Base-by-base conservation (phyloP, 1,140 invertebrate species). In the Drosophila biarmipes region DNA sequence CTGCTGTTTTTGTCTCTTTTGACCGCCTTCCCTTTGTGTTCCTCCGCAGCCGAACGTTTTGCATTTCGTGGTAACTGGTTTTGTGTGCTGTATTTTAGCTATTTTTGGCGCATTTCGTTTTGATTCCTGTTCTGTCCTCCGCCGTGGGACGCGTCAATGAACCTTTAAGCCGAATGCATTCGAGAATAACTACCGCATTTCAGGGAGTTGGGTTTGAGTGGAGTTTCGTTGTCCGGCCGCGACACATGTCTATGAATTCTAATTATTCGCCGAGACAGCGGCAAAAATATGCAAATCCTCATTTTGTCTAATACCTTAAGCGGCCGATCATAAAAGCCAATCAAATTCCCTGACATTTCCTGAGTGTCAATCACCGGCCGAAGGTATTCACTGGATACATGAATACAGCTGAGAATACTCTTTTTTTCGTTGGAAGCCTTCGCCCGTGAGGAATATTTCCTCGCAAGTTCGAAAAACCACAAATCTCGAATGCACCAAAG, bases 41-140 rank as follows among this genome's bases (percentile, higher is more conserved):
- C 6, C 46, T 4, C 51, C n/a, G 17, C 12, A 31, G 24, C 15
- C 15, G 19, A 21, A 17, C 35, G 42, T n/a, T 14, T 34, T 55
- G 55, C 66, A 69, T 68, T 69, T 68, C 19, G 80, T 59, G 64
- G 64, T 74, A 86, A 86, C 81, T 86, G 81, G 81, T 86, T 86
- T 78, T 69, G 67, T 59, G 67, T 42, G 48, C 29, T 55, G 58
- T 72, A 66, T 80, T 78, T 86, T 81, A 82, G 81, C 82, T 86
- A 86, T 86, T 86, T 86, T 86, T 86, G 81, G 81, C 73, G 59
- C 84, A 86, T 86, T 87, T 86, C 82, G 81, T 75, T 86, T 87
- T 86, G 82, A 86, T 86, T 86, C 81, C 84, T 81, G 81, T 86
- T 86, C 78, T 86, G 67, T 68, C 42, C 59, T 54, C 19, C 24